A percentile compares a stretch with the other conserved stretches of the same genome.
Evolutionary conservation across 2,888 invertebrate species (phyloP).

Genomic region (Phanerotoma sp.): DNA sequence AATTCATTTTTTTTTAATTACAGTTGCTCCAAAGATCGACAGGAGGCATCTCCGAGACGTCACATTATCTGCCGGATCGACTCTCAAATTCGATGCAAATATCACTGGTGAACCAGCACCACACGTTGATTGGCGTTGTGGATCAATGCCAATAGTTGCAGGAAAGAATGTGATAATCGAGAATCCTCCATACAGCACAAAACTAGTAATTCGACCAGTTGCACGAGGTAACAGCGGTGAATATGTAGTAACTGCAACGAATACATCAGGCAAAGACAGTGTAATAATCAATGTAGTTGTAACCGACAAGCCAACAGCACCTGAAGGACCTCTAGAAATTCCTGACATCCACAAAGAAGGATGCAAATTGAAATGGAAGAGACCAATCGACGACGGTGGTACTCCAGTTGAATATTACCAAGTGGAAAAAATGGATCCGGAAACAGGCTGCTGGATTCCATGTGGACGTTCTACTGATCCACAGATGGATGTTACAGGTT

Average conservation of each 20-base stretch:
- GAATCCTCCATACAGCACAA: slow-evolving; percentile 84
- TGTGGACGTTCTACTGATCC: slow-evolving; percentile 83
- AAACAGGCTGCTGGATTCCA: slow-evolving; percentile 86
- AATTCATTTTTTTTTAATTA: slow-evolving; percentile 31
- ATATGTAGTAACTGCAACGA: slow-evolving; percentile 82
- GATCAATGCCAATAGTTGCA: slow-evolving; percentile 72
- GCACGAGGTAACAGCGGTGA: slow-evolving; percentile 82
- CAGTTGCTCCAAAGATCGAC: slow-evolving; percentile 94
- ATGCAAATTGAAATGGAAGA: slow-evolving; percentile 93
- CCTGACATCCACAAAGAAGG: slow-evolving; percentile 91
- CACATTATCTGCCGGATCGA: slow-evolving; percentile 87
- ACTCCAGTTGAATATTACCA: slow-evolving; percentile 94
- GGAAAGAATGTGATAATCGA: slow-evolving; percentile 77
- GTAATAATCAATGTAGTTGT: slow-evolving; percentile 81
- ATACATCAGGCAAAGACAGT: slow-evolving; percentile 83
- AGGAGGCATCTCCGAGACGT: slow-evolving; percentile 87
- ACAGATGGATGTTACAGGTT: slow-evolving; percentile 76
- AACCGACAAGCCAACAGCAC: slow-evolving; percentile 83
- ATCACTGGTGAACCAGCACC: slow-evolving; percentile 96
- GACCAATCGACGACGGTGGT: slow-evolving; percentile 93
- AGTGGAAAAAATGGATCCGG: slow-evolving; percentile 91
- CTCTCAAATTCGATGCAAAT: slow-evolving; percentile 90
- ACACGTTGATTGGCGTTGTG: slow-evolving; percentile 88
- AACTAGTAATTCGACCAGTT: slow-evolving; percentile 79
- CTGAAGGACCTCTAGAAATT: slow-evolving; percentile 87